Evolutionary conservation across 2,797 vertebrate genomes (phyloP).

Genomic region (Cirrhinus mrigala): DNA sequence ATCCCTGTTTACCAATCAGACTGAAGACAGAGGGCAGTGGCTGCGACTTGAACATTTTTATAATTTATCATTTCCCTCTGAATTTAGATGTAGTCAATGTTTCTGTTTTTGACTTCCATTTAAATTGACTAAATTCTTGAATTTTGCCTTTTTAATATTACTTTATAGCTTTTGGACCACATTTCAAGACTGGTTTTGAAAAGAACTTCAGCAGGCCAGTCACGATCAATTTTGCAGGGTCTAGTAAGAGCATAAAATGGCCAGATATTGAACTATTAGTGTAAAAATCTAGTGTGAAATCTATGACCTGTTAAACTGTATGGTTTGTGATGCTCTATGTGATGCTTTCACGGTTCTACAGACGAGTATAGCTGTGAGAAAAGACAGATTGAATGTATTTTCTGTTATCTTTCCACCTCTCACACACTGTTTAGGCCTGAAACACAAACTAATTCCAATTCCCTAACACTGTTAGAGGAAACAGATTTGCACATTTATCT

Average conservation of each 20-base stretch:
- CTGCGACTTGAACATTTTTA: not conserved
- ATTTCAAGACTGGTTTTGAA: not conserved
- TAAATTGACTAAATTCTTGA: not conserved
- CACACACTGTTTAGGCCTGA: not conserved
- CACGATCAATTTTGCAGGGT: not conserved
- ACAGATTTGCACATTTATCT: slow-evolving; percentile 39
- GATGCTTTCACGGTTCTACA: slow-evolving; percentile 17
- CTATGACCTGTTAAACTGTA: not conserved
- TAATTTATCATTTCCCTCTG: not conserved
- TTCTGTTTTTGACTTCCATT: not conserved
- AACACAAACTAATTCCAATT: slow-evolving; percentile 38
- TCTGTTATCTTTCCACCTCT: not conserved
- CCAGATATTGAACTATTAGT: slow-evolving; percentile 12
- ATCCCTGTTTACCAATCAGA: not conserved
- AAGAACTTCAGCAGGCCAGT: not conserved
- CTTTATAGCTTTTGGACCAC: not conserved
- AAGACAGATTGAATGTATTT: not conserved
- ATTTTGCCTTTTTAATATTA: not conserved
- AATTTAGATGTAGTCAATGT: not conserved
- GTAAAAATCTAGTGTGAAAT: slow-evolving; percentile 31
- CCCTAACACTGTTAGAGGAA: slow-evolving; percentile 16
- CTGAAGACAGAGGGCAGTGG: not conserved
- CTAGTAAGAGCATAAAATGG: not conserved
- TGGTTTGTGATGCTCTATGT: not conserved
- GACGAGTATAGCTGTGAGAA: not conserved